Evolutionary conservation across 2,888 invertebrate genomes (phyloP).

Genomic region (Xanthia togata): DNA sequence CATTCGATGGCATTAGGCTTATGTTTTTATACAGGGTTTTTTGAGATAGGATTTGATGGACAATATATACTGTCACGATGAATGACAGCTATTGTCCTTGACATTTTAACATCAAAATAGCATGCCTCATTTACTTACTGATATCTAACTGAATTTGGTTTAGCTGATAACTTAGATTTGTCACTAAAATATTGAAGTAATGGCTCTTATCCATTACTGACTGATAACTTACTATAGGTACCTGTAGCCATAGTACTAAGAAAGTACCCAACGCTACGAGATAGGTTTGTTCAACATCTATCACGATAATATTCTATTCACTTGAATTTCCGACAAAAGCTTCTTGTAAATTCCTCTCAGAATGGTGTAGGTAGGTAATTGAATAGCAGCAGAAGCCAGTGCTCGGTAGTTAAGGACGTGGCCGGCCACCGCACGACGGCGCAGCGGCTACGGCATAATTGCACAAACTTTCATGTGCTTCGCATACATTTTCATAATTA

Average conservation of each 20-base stretch:
- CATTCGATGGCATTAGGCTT: constrained; percentile 33
- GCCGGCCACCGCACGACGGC: constrained; percentile 80
- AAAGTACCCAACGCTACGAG: neutral
- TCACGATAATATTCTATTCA: constrained; percentile 40
- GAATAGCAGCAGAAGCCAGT: constrained; percentile 84
- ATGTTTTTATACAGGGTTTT: constrained; percentile 16
- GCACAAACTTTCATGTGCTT: constrained; percentile 90
- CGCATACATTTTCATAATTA: constrained; percentile 90
- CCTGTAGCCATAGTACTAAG: neutral
- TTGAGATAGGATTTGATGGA: neutral
- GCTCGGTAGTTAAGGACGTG: constrained; percentile 83
- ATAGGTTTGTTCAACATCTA: constrained; percentile 7
- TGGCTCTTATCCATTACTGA: neutral
- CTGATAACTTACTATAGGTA: neutral
- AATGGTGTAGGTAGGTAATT: constrained; percentile 81
- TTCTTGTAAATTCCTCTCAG: constrained; percentile 81
- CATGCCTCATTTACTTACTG: neutral
- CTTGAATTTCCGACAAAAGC: constrained; percentile 74
- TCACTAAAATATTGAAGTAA: neutral
- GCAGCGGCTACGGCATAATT: constrained; percentile 84
- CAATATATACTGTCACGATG: neutral
- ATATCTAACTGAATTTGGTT: neutral
- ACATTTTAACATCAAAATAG: neutral
- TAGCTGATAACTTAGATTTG: neutral
- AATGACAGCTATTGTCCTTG: neutral